Base-by-base conservation (phyloP, 2,888 invertebrate species). In the Cephus rjabovi region DNA sequence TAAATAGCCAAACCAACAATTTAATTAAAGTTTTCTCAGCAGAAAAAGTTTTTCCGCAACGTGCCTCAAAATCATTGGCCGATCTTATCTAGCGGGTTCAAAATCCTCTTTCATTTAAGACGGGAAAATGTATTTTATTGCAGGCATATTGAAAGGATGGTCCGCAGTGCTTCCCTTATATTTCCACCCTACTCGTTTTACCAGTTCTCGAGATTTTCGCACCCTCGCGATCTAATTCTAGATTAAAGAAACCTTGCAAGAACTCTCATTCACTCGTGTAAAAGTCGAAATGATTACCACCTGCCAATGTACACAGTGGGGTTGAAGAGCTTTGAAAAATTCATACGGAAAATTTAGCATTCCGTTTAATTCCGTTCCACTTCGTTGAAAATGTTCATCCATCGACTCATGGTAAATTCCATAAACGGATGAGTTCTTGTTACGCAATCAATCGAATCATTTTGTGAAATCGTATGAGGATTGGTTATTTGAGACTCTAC, bases 171-270 rank as follows among this genome's bases (percentile, higher is more conserved):
- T 71, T 71, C 33, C 71, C 71, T 34, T 34, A 34, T 34, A 34
- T 23, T 56, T 56, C 9, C 56, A 23, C 56, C 56, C 56, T 23
- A 56, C 56, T 1, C 23, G 9, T 23, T 56, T 23, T 23, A 56
- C 56, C 31, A 71, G 30, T 71, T n/a, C 71, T 12, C 31, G 71
- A 34, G 79, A 79, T 69, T 74, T 79, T 79, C 76, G 74, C 79
- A 74, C 76, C 79, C 23, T 75, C 34, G 31, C 15, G 83, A 86
- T 87, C 85, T 87, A 84, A 86, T 86, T 86, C 84, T 80, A 89
- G 89, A 91, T 91, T 91, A 90, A 89, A 86, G 91, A 91, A 91
- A 83, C 90, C 90, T 77, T 85, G 87, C 74, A 80, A 82, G 80
- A 81, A 79, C 81, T 77, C 77, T 84, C 80, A 88, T 89, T 90